Base-by-base conservation (phyloP, 2,113 vertebrate genomes). In the Petromus typicus region DNA sequence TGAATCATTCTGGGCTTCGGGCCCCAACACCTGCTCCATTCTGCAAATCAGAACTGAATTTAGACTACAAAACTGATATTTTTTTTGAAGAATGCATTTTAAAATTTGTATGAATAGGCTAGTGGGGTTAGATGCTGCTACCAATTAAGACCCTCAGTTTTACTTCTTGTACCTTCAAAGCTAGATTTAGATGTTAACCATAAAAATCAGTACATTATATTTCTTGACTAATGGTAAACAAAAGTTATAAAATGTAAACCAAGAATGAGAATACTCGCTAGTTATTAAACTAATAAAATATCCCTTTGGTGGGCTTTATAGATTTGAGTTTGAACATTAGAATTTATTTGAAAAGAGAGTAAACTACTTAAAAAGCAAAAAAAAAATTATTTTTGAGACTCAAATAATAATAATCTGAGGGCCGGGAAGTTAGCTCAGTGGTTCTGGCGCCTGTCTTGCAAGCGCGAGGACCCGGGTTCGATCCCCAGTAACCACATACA, bases 341-440 rank as follows among this genome's bases (percentile, higher is more conserved):
- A 90, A 94, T 75, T 86, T 82, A 84, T 95, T 88, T 95, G 66
- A 89, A 92, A 87, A 80, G 67, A 48, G 14, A 32, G 10, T 14
- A 40, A 54, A 8, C 80, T 80, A 17, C 3, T 59, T 82, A 64
- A 27, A 56, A 89, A 20, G 22, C 17, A 57, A 67, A n/a, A 78
- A 27, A 90, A 59, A 27, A 8, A 57, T 30, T 48, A 20, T 40
- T 14, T 16, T 66, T 59, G n/a, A 63, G 63, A 78, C 81, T 3
- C 63, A 37, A n/a, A n/a, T n/a, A n/a, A n/a, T n/a, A n/a, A n/a
- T n/a, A n/a, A n/a, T n/a, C n/a, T n/a, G n/a, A n/a, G n/a, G n/a
- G n/a, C n/a, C n/a, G n/a, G n/a, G n/a, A n/a, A n/a, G n/a, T n/a
- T n/a, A n/a, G n/a, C n/a, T n/a, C n/a, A n/a, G n/a, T n/a, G n/a